These are phyloP conservation scores for Carposina sasakii DNA, from an alignment of 1,140 invertebrate species.

Conservation along the genomic window DNA sequence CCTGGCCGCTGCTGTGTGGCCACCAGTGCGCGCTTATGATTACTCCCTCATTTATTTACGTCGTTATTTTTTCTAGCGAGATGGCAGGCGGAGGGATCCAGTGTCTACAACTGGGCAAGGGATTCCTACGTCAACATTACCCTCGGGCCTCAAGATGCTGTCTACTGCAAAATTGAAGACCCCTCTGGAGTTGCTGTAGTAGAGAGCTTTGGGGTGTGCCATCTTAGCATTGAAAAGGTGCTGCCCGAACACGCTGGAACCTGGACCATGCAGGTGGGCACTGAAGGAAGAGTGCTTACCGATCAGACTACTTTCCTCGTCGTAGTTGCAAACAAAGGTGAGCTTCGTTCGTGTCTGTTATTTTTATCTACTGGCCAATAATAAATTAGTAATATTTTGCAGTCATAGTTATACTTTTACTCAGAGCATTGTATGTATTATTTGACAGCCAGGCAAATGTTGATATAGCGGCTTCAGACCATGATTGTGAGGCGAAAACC, in stretches of 20 bases:
- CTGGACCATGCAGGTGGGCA: constrained; percentile 40
- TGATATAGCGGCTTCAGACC: too few relatives aligned
- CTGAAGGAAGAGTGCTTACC: constrained; percentile 35
- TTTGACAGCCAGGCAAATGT: too few relatives aligned
- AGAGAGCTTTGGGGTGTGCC: constrained; percentile 47
- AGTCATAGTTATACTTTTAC: too few relatives aligned
- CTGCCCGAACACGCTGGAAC: constrained; percentile 30
- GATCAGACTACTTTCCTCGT: constrained; percentile 21
- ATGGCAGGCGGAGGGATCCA: not conserved
- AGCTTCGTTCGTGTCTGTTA: too few relatives aligned
- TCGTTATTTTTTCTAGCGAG: constrained; percentile 21
- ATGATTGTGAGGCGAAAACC: too few relatives aligned
- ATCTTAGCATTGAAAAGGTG: constrained; percentile 32
- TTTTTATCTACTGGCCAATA: too few relatives aligned
- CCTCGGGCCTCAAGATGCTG: constrained; percentile 41
- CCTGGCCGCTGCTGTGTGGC: too few relatives aligned
- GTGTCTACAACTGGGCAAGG: constrained; percentile 15
- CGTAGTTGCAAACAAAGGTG: too few relatives aligned
- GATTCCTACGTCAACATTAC: constrained; percentile 22
- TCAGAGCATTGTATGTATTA: too few relatives aligned
- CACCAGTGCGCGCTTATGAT: too few relatives aligned
- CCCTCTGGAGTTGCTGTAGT: constrained; percentile 25
- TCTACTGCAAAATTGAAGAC: constrained; percentile 40
- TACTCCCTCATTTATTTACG: not conserved
- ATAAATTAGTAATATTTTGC: too few relatives aligned